Conservation (phyloP, 1,140 invertebrate species). For the Saccostrea echinata region DNA sequence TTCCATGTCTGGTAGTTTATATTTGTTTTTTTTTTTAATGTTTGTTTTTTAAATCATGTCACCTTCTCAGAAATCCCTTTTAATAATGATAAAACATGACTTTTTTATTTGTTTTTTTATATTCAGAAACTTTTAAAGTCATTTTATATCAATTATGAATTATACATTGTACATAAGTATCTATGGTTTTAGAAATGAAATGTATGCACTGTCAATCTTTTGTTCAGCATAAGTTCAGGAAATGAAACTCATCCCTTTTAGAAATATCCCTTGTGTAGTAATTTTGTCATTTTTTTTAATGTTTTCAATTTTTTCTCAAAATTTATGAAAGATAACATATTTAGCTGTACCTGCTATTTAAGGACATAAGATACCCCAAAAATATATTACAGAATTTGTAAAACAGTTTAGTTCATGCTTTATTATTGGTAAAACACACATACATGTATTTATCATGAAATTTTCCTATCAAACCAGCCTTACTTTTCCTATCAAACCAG, state of each 20-base stretch:
- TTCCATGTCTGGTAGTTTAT: not conserved
- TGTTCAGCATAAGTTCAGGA: not conserved
- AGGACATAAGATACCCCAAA: too few species aligned
- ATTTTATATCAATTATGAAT: not conserved
- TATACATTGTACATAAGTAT: too few species aligned
- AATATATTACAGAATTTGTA: too few species aligned
- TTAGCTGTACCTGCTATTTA: too few species aligned
- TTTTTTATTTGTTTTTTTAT: not conserved
- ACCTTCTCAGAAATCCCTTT: not conserved
- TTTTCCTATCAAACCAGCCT: too few species aligned
- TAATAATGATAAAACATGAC: too few species aligned
- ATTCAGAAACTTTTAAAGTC: not conserved
- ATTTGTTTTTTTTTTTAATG: not conserved
- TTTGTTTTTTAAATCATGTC: not conserved
- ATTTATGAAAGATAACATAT: too few species aligned
- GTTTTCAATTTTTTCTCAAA: not conserved
- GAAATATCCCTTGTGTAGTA: not conserved
- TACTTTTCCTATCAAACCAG: too few species aligned
- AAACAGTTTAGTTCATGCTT: too few species aligned
- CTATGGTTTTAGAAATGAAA: not conserved
- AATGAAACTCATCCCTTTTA: not conserved
- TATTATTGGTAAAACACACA: too few species aligned
- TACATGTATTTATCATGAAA: too few species aligned
- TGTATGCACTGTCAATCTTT: slow-evolving; percentile 5
- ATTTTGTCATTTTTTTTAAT: not conserved